phyloP scores from a whole-genome alignment of 2,797 vertebrate genomes.

The Sebastes iracundus region DNA sequence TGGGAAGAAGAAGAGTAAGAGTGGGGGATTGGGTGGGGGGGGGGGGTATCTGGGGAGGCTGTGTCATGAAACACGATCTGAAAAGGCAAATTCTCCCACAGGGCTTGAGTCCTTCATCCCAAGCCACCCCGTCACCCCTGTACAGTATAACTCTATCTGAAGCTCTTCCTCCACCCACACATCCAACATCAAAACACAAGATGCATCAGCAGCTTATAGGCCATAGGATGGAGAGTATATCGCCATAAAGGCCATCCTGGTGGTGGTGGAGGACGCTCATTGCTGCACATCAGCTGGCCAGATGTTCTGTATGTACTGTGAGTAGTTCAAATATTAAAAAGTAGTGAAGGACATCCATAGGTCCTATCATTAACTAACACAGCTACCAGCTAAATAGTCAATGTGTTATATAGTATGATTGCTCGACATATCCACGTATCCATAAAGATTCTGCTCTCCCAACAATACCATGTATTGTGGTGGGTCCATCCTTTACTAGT shows the following conservation, averaged over 20 bases:
- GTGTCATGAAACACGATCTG: conserved; percentile 64
- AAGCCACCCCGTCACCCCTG: conserved; percentile 36
- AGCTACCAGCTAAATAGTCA: not conserved
- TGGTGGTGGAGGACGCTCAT: not conserved
- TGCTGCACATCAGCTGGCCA: not conserved
- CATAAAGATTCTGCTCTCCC: not conserved
- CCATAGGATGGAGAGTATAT: not conserved
- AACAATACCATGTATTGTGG: not conserved
- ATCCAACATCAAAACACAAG: conserved; percentile 27
- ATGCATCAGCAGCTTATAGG: conserved; percentile 22
- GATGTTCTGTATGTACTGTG: not conserved
- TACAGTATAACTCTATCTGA: conserved; percentile 29
- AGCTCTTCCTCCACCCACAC: conserved; percentile 20
- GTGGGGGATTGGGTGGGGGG: not conserved
- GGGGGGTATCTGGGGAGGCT: conserved; percentile 22
- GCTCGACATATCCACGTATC: not conserved
- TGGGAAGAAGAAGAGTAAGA: conserved; percentile 25
- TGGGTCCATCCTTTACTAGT: not conserved
- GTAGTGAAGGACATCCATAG: not conserved
- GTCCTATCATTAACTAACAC: not conserved
- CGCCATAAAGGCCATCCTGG: not conserved
- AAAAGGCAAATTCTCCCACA: conserved; percentile 62
- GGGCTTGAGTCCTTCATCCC: conserved; percentile 44
- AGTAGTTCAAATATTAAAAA: not conserved
- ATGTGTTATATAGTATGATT: not conserved